Evolutionary conservation across 2,797 vertebrate genomes (phyloP).

Genomic region (Syndactyla subalaris): DNA sequence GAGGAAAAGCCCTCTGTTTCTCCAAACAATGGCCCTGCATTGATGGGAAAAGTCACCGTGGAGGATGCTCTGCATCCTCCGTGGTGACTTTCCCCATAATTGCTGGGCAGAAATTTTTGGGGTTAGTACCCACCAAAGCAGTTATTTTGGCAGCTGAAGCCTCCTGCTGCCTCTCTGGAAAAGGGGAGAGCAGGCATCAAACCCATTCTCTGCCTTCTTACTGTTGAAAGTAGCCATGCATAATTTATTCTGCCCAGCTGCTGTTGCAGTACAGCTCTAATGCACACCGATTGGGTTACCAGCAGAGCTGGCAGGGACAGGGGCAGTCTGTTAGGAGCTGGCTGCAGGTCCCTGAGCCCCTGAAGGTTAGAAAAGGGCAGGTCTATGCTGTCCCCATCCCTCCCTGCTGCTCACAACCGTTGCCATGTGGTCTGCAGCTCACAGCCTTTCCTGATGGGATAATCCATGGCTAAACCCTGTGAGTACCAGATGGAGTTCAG

Average conservation of each 20-base stretch:
- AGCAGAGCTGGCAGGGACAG: constrained; percentile 39
- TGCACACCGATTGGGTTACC: constrained; percentile 36
- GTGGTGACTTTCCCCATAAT: accelerated
- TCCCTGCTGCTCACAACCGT: background rate
- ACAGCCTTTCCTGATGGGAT: constrained; percentile 54
- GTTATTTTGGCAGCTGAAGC: background rate
- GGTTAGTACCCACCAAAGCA: background rate
- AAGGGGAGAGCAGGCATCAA: background rate
- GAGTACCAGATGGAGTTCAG: constrained; percentile 52
- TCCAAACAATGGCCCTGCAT: background rate
- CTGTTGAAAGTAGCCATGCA: constrained; percentile 58
- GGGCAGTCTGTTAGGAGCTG: constrained; percentile 13
- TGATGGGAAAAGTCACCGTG: background rate
- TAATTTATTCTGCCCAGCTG: constrained; percentile 74
- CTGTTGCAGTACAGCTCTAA: constrained; percentile 19
- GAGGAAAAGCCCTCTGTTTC: background rate
- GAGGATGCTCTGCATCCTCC: background rate
- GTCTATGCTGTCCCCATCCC: background rate
- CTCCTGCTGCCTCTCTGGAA: background rate
- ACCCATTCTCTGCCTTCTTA: background rate
- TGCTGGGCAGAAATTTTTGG: background rate
- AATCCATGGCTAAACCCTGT: constrained; percentile 49
- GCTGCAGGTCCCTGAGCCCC: constrained; percentile 25
- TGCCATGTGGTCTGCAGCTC: constrained; percentile 43
- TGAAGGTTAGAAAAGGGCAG: constrained; percentile 65